phyloP scores from a whole-genome alignment of 2,113 vertebrate genomes.

The Ascaphus truei region DNA sequence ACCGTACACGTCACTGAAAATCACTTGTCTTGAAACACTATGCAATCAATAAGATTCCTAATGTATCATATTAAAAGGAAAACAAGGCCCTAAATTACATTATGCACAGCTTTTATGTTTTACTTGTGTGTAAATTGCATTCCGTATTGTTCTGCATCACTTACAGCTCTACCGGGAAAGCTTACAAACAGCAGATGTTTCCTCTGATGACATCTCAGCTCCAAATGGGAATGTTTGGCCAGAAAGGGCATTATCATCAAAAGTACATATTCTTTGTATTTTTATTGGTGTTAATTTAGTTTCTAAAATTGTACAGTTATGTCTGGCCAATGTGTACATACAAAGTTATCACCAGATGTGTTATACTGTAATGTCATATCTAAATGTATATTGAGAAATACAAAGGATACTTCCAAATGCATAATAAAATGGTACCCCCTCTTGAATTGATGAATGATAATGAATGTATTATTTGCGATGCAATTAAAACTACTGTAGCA shows the following conservation, averaged over 20 bases:
- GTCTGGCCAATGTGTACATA: not conserved
- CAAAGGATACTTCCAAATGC: not conserved
- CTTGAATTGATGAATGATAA: not conserved
- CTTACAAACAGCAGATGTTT: slow-evolving; percentile 23
- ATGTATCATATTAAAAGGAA: slow-evolving; percentile 14
- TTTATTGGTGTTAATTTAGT: not conserved
- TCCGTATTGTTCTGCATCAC: slow-evolving; percentile 20
- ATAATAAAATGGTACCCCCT: not conserved
- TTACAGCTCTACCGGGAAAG: slow-evolving; percentile 9
- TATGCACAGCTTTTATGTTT: slow-evolving; percentile 9
- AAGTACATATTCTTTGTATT: not conserved
- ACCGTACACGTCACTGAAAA: not conserved
- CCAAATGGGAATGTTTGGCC: not conserved
- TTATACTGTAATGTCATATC: not conserved
- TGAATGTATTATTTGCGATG: not conserved
- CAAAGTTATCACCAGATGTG: not conserved
- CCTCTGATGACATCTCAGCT: slow-evolving; percentile 22
- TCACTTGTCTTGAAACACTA: not conserved
- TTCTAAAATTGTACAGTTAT: not conserved
- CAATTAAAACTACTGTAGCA: too few species aligned
- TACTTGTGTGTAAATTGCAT: slow-evolving; percentile 30
- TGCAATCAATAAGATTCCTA: slow-evolving; percentile 13
- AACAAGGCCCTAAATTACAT: slow-evolving; percentile 9
- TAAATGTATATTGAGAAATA: too few species aligned
- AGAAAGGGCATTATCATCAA: not conserved